Percentiles rank a stretch among this genome's conserved stretches.
Evolutionary conservation across 2,888 invertebrate genomes (phyloP).

Genomic region (Toxonevra muliebris): DNA sequence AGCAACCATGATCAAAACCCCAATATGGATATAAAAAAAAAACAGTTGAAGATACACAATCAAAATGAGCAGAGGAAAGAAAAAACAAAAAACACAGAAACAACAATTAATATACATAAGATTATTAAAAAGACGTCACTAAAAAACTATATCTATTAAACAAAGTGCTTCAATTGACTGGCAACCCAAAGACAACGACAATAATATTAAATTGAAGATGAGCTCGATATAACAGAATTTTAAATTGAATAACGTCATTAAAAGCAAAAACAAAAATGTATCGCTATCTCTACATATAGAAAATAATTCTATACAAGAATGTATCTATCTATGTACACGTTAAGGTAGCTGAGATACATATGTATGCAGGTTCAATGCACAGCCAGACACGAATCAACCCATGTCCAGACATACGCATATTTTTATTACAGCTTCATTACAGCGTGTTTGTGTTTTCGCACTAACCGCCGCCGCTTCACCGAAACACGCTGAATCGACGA

Average conservation of each 20-base stretch:
- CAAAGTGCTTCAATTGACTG: too few species aligned
- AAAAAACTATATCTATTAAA: too few species aligned
- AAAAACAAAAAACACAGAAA: constrained; percentile 1
- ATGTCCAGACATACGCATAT: too few species aligned
- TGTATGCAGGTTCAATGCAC: constrained; percentile 49
- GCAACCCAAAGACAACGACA: too few species aligned
- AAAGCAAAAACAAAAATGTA: too few species aligned
- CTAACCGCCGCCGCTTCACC: constrained; percentile 6
- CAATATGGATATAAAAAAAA: too few species aligned
- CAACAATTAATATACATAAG: background rate
- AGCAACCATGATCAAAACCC: background rate
- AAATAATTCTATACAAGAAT: background rate
- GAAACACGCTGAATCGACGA: background rate
- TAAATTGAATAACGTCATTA: too few species aligned
- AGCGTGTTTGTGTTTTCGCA: constrained; percentile 6
- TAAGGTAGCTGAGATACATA: background rate
- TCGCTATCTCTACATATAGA: background rate
- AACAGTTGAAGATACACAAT: constrained; percentile 3
- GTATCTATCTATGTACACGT: background rate
- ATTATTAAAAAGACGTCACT: background rate
- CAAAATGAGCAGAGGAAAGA: background rate
- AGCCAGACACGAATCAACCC: constrained; percentile 29
- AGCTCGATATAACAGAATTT: too few species aligned
- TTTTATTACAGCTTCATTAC: too few species aligned
- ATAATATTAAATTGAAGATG: too few species aligned